Conservation (phyloP, 2,797 vertebrate genomes). For the Melanotaenia parkinsoni region DNA sequence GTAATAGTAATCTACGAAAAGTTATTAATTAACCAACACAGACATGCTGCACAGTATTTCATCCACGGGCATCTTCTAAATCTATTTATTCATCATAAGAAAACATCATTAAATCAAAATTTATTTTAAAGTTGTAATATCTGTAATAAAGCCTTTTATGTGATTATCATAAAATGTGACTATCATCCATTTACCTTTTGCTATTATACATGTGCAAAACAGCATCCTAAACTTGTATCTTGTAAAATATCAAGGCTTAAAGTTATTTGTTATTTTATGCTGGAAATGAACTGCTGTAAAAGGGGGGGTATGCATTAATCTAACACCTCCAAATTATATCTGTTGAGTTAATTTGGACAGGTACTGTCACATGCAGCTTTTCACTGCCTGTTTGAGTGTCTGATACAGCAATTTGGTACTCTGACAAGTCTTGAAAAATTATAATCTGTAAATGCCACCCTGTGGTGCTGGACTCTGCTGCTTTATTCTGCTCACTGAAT, state of each 20-base stretch:
- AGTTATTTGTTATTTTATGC: conserved; percentile 1
- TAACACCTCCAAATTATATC: conserved; percentile 3
- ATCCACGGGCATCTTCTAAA: background rate
- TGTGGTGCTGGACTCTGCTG: conserved; percentile 21
- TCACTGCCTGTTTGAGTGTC: conserved; percentile 22
- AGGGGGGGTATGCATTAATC: background rate
- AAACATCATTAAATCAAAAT: background rate
- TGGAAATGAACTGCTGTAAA: conserved; percentile 1
- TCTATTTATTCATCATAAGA: background rate
- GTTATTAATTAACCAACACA: background rate
- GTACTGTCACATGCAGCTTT: conserved; percentile 17
- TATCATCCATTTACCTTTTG: too few relatives aligned
- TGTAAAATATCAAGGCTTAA: background rate
- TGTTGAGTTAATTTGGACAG: conserved; percentile 23
- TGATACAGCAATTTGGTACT: conserved; percentile 37
- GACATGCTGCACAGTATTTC: background rate
- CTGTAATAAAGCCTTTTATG: too few relatives aligned
- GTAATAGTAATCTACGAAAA: background rate
- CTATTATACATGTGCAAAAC: background rate
- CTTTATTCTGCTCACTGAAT: conserved; percentile 44
- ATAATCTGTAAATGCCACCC: conserved; percentile 45
- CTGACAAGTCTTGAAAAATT: conserved; percentile 45
- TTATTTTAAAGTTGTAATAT: background rate
- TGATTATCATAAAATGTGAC: too few relatives aligned
- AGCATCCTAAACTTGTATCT: background rate